Evolutionary conservation across 2,797 vertebrate genomes (phyloP).

Genomic region (Tokudaia muenninki): DNA sequence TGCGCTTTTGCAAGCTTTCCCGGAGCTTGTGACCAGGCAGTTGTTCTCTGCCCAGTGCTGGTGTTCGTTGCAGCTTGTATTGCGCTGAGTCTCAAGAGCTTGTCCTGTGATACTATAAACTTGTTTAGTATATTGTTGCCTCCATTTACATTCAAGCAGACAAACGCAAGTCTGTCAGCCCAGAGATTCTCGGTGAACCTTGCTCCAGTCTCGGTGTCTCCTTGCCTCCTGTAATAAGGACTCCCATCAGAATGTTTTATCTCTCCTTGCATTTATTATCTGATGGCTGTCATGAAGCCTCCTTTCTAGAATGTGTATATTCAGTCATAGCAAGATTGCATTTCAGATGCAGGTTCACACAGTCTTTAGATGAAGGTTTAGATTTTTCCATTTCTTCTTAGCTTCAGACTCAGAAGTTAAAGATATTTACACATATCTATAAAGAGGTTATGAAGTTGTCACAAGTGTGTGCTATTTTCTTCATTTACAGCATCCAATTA

Average conservation of each 20-base stretch:
- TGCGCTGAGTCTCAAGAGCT: not conserved
- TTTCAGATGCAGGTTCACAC: not conserved
- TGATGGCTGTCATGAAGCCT: not conserved
- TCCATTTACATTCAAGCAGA: not conserved
- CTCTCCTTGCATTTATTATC: not conserved
- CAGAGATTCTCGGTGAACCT: not conserved
- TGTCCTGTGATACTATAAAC: not conserved
- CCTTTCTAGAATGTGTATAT: not conserved
- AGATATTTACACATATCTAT: not conserved
- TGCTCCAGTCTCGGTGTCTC: not conserved
- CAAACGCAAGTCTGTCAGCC: not conserved
- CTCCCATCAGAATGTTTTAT: not conserved
- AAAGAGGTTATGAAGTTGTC: not conserved
- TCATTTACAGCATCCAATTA: not conserved
- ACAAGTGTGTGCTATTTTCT: not conserved
- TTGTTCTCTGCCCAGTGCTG: not conserved
- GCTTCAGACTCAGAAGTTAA: constrained; percentile 4
- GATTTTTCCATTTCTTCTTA: not conserved
- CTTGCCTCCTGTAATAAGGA: accelerated
- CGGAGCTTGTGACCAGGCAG: not conserved
- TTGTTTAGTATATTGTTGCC: not conserved
- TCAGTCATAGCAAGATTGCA: not conserved
- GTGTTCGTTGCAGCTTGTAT: accelerated
- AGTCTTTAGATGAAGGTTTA: not conserved
- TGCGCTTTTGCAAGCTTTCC: not conserved